Conservation (phyloP, 1,140 invertebrate genomes). For the Drosophila ohnishii region DNA sequence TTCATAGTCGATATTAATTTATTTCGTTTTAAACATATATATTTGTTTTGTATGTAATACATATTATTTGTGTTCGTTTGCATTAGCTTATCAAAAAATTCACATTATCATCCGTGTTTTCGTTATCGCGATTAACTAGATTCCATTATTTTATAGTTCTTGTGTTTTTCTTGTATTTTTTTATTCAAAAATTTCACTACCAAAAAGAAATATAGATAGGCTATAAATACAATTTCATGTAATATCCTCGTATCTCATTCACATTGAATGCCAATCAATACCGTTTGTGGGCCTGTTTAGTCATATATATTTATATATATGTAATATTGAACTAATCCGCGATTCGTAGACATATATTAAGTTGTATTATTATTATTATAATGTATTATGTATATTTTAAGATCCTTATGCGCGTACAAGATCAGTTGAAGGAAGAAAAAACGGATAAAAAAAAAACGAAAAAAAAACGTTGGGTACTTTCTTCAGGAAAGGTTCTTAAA, state of each 20-base stretch:
- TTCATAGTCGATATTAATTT: slow-evolving; percentile 33
- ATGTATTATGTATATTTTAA: slow-evolving; percentile 34
- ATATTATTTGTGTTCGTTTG: slow-evolving; percentile 54
- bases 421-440: slow-evolving; percentile 41
- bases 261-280: slow-evolving; percentile 64
- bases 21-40: slow-evolving; percentile 60
- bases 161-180: slow-evolving; percentile 42
- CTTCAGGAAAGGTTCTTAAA: slow-evolving; percentile 52
- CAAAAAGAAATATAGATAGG: slow-evolving; percentile 45
- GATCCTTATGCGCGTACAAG: slow-evolving; percentile 34
- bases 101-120: slow-evolving; percentile 21
- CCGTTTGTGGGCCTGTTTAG: slow-evolving; percentile 25
- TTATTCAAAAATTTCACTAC: slow-evolving; percentile 60
- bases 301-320: slow-evolving; percentile 15
- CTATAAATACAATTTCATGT: neutral
- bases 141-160: slow-evolving; percentile 23
- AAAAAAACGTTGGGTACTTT: slow-evolving; percentile 12
- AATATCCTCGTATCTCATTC: slow-evolving; percentile 28
- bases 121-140: slow-evolving; percentile 60
- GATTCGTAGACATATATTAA: slow-evolving; percentile 45
- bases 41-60: slow-evolving; percentile 64
- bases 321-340: slow-evolving; percentile 45
- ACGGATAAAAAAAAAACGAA: slow-evolving; percentile 9
- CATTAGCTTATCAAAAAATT: slow-evolving; percentile 72
- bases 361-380: slow-evolving; percentile 21